A percentile compares a stretch with the other conserved stretches of the same genome.
Evolutionary conservation across 2,113 vertebrate genomes (phyloP).

Genomic region (Oreochromis aureus): DNA sequence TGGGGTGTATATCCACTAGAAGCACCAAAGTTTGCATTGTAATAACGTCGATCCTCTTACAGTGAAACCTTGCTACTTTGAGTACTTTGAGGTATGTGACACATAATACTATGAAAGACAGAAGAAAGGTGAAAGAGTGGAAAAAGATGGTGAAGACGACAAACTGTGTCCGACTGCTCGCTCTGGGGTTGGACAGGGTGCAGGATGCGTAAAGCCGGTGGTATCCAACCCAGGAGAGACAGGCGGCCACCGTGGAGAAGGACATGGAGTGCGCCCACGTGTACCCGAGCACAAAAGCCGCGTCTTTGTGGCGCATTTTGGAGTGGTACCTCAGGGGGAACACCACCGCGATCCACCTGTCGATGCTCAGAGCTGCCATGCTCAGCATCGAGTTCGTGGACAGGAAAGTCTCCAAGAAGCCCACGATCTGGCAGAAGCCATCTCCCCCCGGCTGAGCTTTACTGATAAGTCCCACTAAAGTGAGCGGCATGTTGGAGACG

Average conservation of each 20-base stretch:
- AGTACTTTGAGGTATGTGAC: slow-evolving; percentile 97
- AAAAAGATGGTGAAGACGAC: slow-evolving; percentile 87
- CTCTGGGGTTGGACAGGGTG: slow-evolving; percentile 80
- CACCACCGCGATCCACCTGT: slow-evolving; percentile 95
- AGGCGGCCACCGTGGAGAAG: slow-evolving; percentile 85
- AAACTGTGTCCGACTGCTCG: slow-evolving; percentile 80
- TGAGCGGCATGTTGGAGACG: slow-evolving; percentile 94
- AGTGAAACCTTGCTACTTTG: slow-evolving; percentile 94
- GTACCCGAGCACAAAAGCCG: slow-evolving; percentile 88
- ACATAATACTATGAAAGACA: slow-evolving; percentile 89
- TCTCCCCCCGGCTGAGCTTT: slow-evolving; percentile 81
- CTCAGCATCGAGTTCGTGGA: slow-evolving; percentile 95
- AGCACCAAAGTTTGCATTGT: slow-evolving; percentile 98
- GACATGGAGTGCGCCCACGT: slow-evolving; percentile 90
- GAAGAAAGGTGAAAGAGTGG: slow-evolving; percentile 90
- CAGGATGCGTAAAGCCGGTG: slow-evolving; percentile 93
- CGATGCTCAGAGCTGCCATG: slow-evolving; percentile 96
- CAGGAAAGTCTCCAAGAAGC: slow-evolving; percentile 95
- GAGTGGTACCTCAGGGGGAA: slow-evolving; percentile 95
- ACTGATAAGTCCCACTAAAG: slow-evolving; percentile 85
- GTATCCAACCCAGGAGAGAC: slow-evolving; percentile 93
- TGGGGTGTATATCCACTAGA: slow-evolving; percentile 96
- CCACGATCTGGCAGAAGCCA: slow-evolving; percentile 81
- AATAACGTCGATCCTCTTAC: slow-evolving; percentile 94
- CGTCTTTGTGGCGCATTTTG: slow-evolving; percentile 91